phyloP scores from a whole-genome alignment of 2,888 invertebrate genomes.

The Xiphydria camelus region DNA sequence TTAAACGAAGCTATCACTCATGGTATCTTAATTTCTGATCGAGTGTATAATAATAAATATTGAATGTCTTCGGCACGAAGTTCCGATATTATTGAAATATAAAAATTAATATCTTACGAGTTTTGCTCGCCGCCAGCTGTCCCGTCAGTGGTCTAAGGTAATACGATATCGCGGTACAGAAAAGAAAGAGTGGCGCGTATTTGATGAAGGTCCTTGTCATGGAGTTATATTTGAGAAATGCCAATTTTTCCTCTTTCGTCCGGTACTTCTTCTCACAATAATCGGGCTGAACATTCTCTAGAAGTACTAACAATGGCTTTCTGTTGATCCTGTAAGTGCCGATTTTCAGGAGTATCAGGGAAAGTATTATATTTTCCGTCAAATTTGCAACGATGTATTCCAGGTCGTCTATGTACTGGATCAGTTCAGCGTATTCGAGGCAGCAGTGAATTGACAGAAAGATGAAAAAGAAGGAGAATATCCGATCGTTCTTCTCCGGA shows the following conservation, averaged over 20 bases:
- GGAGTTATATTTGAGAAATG: background rate
- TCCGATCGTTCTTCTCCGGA: background rate
- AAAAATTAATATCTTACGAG: background rate
- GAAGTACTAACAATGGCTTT: background rate
- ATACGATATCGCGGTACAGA: background rate
- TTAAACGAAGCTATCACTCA: no score
- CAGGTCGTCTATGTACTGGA: background rate
- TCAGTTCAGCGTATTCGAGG: background rate
- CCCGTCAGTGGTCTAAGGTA: background rate
- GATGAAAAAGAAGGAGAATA: background rate
- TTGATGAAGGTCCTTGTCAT: background rate
- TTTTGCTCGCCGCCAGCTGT: background rate
- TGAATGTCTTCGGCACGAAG: no score
- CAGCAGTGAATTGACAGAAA: background rate
- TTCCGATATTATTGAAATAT: conserved; percentile 1
- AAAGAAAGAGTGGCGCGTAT: background rate
- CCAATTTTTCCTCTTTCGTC: background rate
- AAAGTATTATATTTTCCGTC: background rate
- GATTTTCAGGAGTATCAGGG: background rate
- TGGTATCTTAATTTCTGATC: no score
- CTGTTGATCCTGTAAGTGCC: background rate
- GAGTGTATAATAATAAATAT: no score
- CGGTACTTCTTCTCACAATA: background rate
- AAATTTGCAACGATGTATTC: background rate
- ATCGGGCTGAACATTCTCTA: background rate